These are phyloP conservation scores for Diplogasteroides magnus DNA, from an alignment of 1,140 invertebrate species.

Conservation along the genomic window DNA sequence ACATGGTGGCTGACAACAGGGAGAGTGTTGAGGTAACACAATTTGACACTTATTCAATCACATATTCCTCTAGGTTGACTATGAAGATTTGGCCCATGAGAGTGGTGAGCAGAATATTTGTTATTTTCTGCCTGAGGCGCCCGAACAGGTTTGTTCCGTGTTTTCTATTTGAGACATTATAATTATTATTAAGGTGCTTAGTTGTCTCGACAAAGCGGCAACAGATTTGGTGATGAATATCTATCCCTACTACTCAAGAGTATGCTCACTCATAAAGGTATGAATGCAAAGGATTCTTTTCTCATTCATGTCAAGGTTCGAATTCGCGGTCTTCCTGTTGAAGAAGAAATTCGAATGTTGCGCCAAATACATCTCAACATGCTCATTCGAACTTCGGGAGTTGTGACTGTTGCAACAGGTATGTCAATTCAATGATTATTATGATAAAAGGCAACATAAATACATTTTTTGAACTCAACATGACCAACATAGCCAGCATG, in stretches of 20 bases:
- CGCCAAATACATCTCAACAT: slow-evolving; percentile 94
- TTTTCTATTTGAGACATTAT: background rate
- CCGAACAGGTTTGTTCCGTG: slow-evolving; percentile 72
- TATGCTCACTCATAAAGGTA: slow-evolving; percentile 73
- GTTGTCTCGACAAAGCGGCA: slow-evolving; percentile 61
- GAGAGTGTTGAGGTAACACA: slow-evolving; percentile 75
- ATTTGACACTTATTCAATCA: background rate
- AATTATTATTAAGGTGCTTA: slow-evolving; percentile 35
- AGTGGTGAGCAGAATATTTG: slow-evolving; percentile 79
- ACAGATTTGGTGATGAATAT: slow-evolving; percentile 88
- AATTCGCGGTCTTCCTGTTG: slow-evolving; percentile 85
- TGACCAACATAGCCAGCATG: no score
- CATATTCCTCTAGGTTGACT: no score
- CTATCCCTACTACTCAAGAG: slow-evolving; percentile 90
- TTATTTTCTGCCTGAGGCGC: slow-evolving; percentile 93
- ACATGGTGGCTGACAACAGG: slow-evolving; percentile 61
- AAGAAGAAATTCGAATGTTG: slow-evolving; percentile 89
- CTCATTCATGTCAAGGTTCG: slow-evolving; percentile 68
- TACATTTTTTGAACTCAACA: no score
- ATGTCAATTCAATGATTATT: no score
- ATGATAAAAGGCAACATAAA: no score
- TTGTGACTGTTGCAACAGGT: slow-evolving; percentile 86
- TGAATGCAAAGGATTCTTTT: background rate
- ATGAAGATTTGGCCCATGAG: slow-evolving; percentile 77
- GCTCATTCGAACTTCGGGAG: slow-evolving; percentile 79